These are phyloP conservation scores for Petrocephalus microphthalmus DNA, from an alignment of 2,113 vertebrate genomes.

Conservation along the genomic window DNA sequence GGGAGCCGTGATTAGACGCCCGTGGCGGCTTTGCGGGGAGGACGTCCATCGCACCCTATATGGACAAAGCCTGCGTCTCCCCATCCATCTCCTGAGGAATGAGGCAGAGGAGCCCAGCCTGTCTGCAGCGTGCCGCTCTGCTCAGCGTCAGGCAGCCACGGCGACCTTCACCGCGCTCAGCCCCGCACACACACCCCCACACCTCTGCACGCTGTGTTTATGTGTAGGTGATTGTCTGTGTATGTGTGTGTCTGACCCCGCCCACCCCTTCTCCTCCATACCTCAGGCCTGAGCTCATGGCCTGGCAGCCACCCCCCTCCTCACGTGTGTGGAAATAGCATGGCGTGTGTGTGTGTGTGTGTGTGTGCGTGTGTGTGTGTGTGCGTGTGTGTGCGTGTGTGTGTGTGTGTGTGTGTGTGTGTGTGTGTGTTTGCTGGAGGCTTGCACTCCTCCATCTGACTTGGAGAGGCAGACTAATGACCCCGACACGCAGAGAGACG, in stretches of 20 bases:
- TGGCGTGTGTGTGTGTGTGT: not conserved
- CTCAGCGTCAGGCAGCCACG: conserved; percentile 17
- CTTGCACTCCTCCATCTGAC: not conserved
- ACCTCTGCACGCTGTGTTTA: not conserved
- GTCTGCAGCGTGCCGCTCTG: conserved; percentile 8
- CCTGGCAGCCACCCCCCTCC: conserved; percentile 4
- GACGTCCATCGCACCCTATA: conserved; percentile 12
- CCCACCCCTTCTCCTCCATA: conserved; percentile 10
- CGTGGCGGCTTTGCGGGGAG: not conserved
- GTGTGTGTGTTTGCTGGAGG: not conserved
- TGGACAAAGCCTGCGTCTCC: conserved; percentile 22
- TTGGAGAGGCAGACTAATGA: not conserved
- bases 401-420: too few species aligned
- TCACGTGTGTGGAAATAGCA: conserved; percentile 27
- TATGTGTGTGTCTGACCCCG: not conserved
- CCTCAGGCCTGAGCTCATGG: conserved; percentile 23
- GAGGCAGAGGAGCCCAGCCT: conserved; percentile 5
- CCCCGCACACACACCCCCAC: conserved; percentile 10
- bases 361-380: not conserved
- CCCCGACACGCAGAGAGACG: not conserved
- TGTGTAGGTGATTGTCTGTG: not conserved
- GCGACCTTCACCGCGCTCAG: conserved; percentile 1
- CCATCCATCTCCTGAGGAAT: conserved; percentile 25
- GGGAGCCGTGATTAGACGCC: not conserved
- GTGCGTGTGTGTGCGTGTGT: not conserved